Evolutionary conservation across 1,140 invertebrate genomes (phyloP).

Genomic region (Phymastichus coffea): DNA sequence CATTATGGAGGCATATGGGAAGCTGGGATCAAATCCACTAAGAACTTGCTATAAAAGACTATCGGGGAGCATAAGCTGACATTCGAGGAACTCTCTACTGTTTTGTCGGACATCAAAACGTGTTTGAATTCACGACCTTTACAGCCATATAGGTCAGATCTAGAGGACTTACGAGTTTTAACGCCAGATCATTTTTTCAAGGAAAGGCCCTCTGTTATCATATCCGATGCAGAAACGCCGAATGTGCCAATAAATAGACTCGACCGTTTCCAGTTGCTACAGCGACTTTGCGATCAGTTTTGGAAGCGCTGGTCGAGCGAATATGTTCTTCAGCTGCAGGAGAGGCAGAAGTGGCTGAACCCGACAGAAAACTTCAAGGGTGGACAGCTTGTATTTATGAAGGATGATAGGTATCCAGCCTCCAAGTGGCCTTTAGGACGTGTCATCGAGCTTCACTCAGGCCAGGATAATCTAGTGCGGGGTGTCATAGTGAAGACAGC

Average conservation of each 20-base stretch:
- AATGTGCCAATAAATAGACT: neutral
- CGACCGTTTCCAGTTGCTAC: neutral
- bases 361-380: neutral
- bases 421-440: neutral
- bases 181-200: neutral
- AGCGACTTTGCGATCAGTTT: neutral
- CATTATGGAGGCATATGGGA: constrained; percentile 29
- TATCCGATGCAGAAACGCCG: neutral
- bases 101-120: constrained; percentile 28
- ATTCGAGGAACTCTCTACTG: constrained; percentile 27
- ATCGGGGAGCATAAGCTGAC: constrained; percentile 23
- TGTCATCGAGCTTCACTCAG: neutral
- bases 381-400: neutral
- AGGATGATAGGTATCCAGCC: neutral
- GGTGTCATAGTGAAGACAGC: neutral
- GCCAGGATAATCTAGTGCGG: neutral
- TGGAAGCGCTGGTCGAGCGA: neutral
- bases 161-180: neutral
- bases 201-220: neutral
- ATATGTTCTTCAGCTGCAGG: neutral
- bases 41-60: constrained; percentile 30
- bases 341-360: neutral
- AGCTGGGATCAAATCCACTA: constrained; percentile 31
- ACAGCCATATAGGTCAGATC: neutral
- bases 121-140: constrained; percentile 32